Conservation (phyloP, 2,113 vertebrate genomes). For the Dendrocopos noguchii region DNA sequence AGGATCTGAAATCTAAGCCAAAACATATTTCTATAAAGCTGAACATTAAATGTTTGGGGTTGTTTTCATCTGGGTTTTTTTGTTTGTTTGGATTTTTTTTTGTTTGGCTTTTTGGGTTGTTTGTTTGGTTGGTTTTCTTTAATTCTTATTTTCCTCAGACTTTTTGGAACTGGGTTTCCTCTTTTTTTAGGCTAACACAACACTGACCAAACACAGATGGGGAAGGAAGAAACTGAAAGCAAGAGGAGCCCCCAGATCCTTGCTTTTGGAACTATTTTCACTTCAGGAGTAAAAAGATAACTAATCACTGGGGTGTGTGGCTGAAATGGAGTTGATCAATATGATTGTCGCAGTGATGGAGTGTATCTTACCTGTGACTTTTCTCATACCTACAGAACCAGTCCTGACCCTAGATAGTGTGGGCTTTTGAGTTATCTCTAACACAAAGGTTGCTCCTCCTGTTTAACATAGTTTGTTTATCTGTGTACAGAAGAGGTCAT, state of each 20-base stretch:
- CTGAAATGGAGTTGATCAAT: neutral
- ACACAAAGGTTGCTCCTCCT: neutral
- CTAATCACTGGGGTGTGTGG: neutral
- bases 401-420: neutral
- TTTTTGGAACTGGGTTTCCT: neutral
- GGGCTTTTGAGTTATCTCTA: neutral
- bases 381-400: neutral
- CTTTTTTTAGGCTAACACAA: neutral
- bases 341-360: neutral
- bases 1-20: neutral
- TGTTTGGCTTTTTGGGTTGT: too few species aligned
- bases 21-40: neutral
- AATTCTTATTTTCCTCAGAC: neutral
- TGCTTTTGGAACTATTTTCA: neutral
- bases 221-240: neutral
- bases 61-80: neutral
- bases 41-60: neutral
- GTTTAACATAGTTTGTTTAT: neutral
- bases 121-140: neutral
- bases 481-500: neutral
- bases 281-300: neutral
- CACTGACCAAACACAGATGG: neutral
- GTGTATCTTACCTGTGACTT: neutral
- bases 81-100: neutral
- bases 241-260: neutral